Conservation (phyloP, 2,113 vertebrate species). For the Antechinus flavipes region DNA sequence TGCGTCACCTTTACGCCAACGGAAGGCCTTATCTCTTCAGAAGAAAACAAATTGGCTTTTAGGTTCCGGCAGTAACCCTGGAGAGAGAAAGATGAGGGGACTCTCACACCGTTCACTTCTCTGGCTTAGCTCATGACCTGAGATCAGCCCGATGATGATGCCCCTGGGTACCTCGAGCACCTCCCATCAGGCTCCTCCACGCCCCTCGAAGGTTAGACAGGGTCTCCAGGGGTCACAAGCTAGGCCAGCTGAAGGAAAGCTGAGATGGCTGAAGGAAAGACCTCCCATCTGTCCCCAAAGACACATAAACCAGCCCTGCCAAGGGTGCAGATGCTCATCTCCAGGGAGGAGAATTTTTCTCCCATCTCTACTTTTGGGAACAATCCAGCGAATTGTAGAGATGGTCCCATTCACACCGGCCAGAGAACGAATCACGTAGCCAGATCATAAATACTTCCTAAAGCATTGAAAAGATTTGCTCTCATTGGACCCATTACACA, state of each 20-base stretch:
- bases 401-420: not conserved
- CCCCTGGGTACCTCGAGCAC: too few relatives aligned
- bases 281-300: too few relatives aligned
- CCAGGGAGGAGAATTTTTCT: not conserved
- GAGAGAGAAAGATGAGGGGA: not conserved
- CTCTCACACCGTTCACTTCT: not conserved
- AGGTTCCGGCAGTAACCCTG: not conserved
- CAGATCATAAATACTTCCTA: not conserved
- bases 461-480: not conserved
- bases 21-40: not conserved
- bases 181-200: not conserved
- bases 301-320: too few relatives aligned
- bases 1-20: slow-evolving; percentile 34
- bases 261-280: not conserved
- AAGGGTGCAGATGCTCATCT: not conserved
- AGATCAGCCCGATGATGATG: not conserved
- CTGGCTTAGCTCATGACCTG: not conserved
- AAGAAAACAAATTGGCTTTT: not conserved
- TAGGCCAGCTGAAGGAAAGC: not conserved
- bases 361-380: not conserved
- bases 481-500: not conserved
- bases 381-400: not conserved
- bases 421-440: not conserved
- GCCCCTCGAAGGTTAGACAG: not conserved
- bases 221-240: not conserved